These are phyloP conservation scores for Lontra canadensis DNA, from an alignment of 2,113 vertebrate genomes.

Conservation along the genomic window DNA sequence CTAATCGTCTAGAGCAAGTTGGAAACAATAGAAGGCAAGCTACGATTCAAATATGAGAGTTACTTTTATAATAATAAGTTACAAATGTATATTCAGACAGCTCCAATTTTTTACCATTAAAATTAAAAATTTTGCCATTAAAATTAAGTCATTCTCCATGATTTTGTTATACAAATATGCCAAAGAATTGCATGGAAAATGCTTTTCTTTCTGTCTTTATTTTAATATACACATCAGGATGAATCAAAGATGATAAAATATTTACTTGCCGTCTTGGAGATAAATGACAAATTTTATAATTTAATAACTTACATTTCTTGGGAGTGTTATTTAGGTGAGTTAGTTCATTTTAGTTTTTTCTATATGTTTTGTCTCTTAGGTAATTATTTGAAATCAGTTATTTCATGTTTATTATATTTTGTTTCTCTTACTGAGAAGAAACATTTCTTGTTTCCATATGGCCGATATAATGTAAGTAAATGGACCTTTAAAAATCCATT, in stretches of 20 bases:
- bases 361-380: neutral
- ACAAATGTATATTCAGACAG: neutral
- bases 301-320: neutral
- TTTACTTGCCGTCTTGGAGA: neutral
- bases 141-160: neutral
- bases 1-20: neutral
- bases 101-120: neutral
- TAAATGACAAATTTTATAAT: neutral
- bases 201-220: neutral
- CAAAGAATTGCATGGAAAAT: neutral
- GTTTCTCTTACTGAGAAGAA: neutral
- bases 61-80: neutral
- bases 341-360: neutral
- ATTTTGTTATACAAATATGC: neutral
- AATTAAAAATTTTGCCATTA: neutral
- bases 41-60: neutral
- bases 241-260: neutral
- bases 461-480: neutral
- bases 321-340: neutral
- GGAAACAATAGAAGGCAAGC: neutral
- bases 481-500: neutral
- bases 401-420: neutral
- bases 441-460: neutral
- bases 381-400: constrained; percentile 13
- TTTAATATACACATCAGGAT: neutral